Evolutionary conservation across 1,140 invertebrate genomes (phyloP), one percentile per base, ranked within the genome.

Genomic region (Drosophila paulistorum): DNA sequence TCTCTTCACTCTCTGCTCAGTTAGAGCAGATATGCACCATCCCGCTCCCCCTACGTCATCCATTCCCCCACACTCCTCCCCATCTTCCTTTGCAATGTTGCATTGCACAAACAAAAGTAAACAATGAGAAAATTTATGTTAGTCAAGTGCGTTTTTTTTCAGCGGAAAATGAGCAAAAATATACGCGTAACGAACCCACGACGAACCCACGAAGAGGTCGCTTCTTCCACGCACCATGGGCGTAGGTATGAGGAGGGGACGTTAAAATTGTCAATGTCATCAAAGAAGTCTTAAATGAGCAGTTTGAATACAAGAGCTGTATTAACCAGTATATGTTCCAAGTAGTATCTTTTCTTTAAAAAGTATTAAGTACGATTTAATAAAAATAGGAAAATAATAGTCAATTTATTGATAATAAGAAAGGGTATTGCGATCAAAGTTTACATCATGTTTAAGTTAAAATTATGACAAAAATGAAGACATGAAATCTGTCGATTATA

Each of bases 41-140:
- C 30, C 30, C 30, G 20, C 30, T 64, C 45, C 55, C 37, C 39
- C 26, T 42, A 7, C 54, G 17, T 41, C 30, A 7, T 30, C 6
- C 30, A 30, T 30, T 30, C 6, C 30, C 30, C 30, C 30, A 7
- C 30, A 7, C 30, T 30, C 6, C 60, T 1, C 35, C 10, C 42
- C 64, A 45, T 3, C 65, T 65, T 39, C 54, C 68, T 39, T 17
- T 13, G 37, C 68, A 30, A 9, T 67, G 35, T 65, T 66, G 72
- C 77, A 48, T 74, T 61, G 71, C 64, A 42, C 67, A 65, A 55
- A 66, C 74, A 71, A 69, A 85, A 74, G 76, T 74, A 89, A 89
- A 89, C 84, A 89, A 90, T 89, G 85, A 78, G 81, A 84, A 90
- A 89, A 89, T 89, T 89, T 89, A 89, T 89, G 84, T 89, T 87